Evolutionary conservation across 2,888 invertebrate genomes (phyloP).

Genomic region (Pseudococcus viburni): DNA sequence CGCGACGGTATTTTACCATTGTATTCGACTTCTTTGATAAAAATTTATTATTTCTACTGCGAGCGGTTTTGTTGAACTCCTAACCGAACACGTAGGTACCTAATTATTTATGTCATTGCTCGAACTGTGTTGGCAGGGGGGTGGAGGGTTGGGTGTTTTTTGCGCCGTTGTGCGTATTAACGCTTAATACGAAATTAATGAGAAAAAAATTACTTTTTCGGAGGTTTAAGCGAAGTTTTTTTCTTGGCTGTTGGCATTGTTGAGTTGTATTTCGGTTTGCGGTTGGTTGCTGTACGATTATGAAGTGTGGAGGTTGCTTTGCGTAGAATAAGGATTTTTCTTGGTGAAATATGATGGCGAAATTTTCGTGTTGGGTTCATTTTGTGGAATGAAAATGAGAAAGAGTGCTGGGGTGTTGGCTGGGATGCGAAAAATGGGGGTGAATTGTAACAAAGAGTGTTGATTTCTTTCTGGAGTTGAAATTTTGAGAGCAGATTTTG

Average conservation of each 20-base stretch:
- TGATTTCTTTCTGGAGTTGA: too few relatives aligned
- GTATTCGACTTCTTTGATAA: background rate
- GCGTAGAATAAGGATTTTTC: background rate
- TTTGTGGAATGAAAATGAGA: background rate
- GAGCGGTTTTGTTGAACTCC: constrained; percentile 20
- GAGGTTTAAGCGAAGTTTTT: constrained; percentile 7
- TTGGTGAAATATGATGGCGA: background rate
- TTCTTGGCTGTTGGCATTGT: background rate
- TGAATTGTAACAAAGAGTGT: too few relatives aligned
- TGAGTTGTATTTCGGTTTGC: background rate
- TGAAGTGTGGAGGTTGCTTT: background rate
- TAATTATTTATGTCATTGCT: constrained; percentile 40
- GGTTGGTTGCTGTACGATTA: background rate
- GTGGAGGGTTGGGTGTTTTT: background rate
- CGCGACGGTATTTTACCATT: background rate
- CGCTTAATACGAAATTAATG: constrained; percentile 43
- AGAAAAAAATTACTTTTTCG: constrained; percentile 31
- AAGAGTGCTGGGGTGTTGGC: too few relatives aligned
- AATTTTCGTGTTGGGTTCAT: background rate
- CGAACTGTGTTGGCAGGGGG: background rate
- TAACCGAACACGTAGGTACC: constrained; percentile 5
- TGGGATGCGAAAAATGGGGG: too few relatives aligned
- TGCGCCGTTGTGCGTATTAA: background rate
- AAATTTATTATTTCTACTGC: background rate
- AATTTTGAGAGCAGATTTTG: too few relatives aligned